Base-by-base conservation (phyloP, 2,113 vertebrate genomes). In the Ibidorhyncha struthersii region DNA sequence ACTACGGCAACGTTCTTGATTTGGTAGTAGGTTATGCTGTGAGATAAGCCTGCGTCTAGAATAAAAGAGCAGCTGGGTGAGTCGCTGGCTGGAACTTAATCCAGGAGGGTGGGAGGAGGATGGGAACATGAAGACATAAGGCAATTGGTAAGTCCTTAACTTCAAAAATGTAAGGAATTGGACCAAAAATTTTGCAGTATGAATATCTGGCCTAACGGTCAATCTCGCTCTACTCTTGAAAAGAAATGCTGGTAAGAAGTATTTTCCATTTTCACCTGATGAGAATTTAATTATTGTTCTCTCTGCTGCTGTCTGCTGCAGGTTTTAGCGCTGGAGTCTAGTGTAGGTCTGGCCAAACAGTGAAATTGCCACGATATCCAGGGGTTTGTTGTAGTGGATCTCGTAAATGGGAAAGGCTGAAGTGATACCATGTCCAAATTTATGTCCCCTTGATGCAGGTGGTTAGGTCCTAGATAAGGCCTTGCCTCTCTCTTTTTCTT, bases 331-430 rank as follows among this genome's bases (percentile, higher is more conserved):
- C 67, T 43, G 49, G 25, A 34, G 9, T 21, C 6, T 14, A 11
- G 13, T 3, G 29, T 4, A 10, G 49, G 32, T 30, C 45, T 21
- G n/a, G 38, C 20, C 66, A 12, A 30, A 29, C 11, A 32, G 12
- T 6, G 59, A 19, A 34, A 61, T 55, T 43, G 27, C 77, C 58
- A 7, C 53, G 59, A 13, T 8, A 29, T 45, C 4, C 25, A 2
- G 0, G 16, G 53, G 18, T 4, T 73, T 0, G 0, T 7, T 36
- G 34, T 12, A 4, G 52, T 34, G 25, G 18, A 36, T 0, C 67
- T 71, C 38, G 55, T 56, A 7, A 26, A 3, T 11, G 3, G 7
- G 32, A 19, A 4, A 29, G 21, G 21, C 53, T 80, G 55, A 32
- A 43, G 86, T 1, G 2, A 5, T 25, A 12, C 32, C 3, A 0